Evolutionary conservation across 2,113 vertebrate species (phyloP), one percentile per base, ranked within the genome.

Genomic region (Chinchilla lanigera): DNA sequence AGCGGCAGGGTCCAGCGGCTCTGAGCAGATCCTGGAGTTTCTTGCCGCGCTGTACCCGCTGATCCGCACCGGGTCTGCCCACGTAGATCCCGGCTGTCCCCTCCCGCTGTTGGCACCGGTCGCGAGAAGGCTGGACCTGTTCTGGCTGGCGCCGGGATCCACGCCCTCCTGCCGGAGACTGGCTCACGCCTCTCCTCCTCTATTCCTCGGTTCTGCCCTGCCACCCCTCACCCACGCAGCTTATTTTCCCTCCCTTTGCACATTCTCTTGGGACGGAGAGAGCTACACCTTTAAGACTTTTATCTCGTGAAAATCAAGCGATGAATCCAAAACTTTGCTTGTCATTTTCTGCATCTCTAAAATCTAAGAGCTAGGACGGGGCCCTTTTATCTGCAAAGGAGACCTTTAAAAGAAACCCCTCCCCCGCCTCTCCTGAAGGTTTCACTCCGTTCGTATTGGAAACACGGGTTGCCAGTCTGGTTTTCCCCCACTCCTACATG

Each of bases 101-200:
- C 87, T 87, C 75, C 90, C 50, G 92, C 73, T 4, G 93, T 87
- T 56, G 93, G 92, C 96, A 20, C 89, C 14, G 67, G 87, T 92
- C 41, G 80, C 71, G 88, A 86, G 89, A 38, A 83, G 94, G 86
- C 90, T 26, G 78, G 91, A 96, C 96, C 95, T 84, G 98, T 94
- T 90, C 83, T 38, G 94, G 96, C 97, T 83, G 65, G 97, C 89
- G 30, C 71, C 2, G 6, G 41, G 88, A 38, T 96, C 95, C 97
- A 94, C 97, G 92, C 97, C 97, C 97, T 95, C 88, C 58, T 35
- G 87, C 52, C 61, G 1, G 60, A 93, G 81, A 78, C 94, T 47
- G 87, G 69, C 83, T 83, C 33, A 17, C 52, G 11, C 65, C 96
- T 84, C 87, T 95, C 69, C n/a, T 58, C 77, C 35, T 22, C 52